Evolutionary conservation across 2,113 vertebrate species (phyloP), one percentile per base, ranked within the genome.

Genomic region (Toxostoma redivivum): DNA sequence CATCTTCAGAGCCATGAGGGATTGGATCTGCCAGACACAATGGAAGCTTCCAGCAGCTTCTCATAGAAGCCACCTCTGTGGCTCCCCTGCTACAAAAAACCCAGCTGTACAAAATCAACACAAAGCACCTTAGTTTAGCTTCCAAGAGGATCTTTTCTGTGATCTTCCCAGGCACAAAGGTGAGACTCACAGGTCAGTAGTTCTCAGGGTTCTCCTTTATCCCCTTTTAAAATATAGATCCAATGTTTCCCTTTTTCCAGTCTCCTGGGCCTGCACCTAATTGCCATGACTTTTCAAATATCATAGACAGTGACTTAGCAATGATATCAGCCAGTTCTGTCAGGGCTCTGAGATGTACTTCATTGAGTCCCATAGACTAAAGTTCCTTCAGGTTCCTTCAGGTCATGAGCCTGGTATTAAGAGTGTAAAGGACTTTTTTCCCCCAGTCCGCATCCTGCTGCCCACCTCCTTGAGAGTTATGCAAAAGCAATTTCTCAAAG

Each of bases 51-150:
- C 2, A 37, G 16, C 2, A 53, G 7, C 25, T 44, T 31, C 38
- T 62, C 67, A 62, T 33, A 37, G 33, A 44, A 44, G 21, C 11
- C 14, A 17, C 22, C 4, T 62, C 33, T 72, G 45, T 25, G 33
- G 10, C 7, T 7, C 6, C 13, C 16, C 31, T 7, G 8, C 42
- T 42, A 50, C 30, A 16, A 72, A 31, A 35, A 56, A 45, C 15
- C 7, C 1, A 0, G 21, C 27, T 1, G 1, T 31, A 8, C 10
- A 45, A 72, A 64, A 33, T 5, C 11, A 33, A 9, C 9, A 15
- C 22, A 64, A 23, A 28, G 40, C 7, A 10, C 16, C 48, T 62
- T 14, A 54, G 15, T 12, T n/a, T 25, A 61, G 12, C 48, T 54
- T 54, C 40, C 25, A 25, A 40, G 47, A n/a, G 4, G 12, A 47